phyloP scores from a whole-genome alignment of 2,113 vertebrate species.

The Crypturellus undulatus region DNA sequence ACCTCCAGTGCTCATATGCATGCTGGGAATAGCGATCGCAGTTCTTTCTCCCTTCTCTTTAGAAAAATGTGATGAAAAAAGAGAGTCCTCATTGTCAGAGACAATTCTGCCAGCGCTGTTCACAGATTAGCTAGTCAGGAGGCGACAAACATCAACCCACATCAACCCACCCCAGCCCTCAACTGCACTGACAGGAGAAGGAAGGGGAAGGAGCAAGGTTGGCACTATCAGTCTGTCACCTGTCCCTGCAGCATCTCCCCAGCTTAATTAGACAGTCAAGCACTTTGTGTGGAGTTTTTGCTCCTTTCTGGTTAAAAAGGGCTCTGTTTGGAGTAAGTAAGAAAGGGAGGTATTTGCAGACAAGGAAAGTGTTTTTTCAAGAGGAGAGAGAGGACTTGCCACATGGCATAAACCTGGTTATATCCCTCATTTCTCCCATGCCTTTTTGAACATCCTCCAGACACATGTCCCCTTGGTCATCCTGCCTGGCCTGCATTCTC shows the following conservation, averaged over 20 bases:
- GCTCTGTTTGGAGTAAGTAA: neutral
- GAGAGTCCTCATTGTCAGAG: neutral
- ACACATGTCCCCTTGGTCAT: neutral
- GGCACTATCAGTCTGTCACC: neutral
- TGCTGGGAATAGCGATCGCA: fast-evolving
- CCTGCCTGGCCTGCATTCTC: neutral
- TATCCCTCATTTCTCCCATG: fast-evolving
- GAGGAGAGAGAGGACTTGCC: neutral
- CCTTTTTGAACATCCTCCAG: neutral
- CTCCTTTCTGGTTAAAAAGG: neutral
- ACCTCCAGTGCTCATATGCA: neutral
- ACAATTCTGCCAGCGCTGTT: neutral
- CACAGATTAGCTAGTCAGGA: neutral
- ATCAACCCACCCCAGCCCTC: neutral
- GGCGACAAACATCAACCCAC: neutral
- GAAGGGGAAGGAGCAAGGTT: neutral
- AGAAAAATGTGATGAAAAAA: neutral
- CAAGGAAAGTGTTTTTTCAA: neutral
- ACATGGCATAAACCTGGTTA: neutral
- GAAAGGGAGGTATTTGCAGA: neutral
- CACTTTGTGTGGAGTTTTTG: neutral
- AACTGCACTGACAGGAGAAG: neutral
- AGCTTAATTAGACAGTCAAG: neutral
- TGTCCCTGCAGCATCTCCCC: neutral
- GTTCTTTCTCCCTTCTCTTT: neutral